Percentiles rank a stretch among this genome's conserved stretches.
These are phyloP conservation scores for Eurypyga helias DNA, from an alignment of 2,113 vertebrate species.

Conservation along the genomic window DNA sequence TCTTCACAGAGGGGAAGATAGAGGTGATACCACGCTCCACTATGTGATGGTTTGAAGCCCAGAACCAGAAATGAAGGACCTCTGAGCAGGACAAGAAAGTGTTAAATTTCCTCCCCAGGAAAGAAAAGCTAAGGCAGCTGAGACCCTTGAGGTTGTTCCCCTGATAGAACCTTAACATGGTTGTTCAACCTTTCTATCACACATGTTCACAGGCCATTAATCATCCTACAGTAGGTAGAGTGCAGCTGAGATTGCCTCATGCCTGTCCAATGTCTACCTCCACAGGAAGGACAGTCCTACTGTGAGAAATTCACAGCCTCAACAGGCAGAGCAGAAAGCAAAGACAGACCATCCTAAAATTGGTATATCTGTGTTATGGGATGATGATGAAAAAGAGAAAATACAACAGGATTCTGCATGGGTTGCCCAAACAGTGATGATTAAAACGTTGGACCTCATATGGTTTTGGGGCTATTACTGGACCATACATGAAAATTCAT, in stretches of 20 bases:
- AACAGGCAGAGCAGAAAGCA: neutral
- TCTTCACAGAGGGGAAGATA: neutral
- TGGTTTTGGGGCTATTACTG: neutral
- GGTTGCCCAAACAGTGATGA: neutral
- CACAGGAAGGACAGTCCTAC: neutral
- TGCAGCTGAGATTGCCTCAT: neutral
- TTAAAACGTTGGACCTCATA: neutral
- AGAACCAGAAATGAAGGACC: neutral
- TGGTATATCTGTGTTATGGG: neutral
- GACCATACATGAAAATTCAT: neutral
- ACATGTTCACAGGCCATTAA: neutral
- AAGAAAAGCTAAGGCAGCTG: neutral
- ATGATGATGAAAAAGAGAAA: neutral
- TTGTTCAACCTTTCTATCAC: neutral
- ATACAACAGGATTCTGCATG: neutral
- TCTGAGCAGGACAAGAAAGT: neutral
- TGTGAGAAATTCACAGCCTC: neutral
- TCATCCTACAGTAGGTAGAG: neutral
- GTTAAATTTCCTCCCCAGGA: neutral
- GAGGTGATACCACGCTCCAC: fast-evolving
- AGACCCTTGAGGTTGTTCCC: neutral
- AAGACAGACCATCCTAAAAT: neutral
- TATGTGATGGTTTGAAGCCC: neutral
- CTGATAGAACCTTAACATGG: neutral
- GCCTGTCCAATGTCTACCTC: neutral